These are phyloP conservation scores for Upupa epops DNA, from an alignment of 2,113 vertebrate species.

Conservation along the genomic window DNA sequence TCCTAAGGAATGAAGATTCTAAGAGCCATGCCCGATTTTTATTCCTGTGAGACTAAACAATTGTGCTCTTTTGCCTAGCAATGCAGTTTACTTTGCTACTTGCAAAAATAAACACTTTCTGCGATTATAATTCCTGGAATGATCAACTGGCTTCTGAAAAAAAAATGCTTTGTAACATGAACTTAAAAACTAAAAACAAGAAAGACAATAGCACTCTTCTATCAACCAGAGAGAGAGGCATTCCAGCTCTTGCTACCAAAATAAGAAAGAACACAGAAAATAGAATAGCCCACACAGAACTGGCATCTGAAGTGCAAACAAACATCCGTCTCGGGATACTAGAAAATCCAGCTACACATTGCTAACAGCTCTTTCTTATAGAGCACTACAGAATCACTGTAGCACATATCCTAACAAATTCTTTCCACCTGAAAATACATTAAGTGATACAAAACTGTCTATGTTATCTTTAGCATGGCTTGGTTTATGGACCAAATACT, in stretches of 20 bases:
- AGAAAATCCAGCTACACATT: not conserved
- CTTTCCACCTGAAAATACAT: not conserved
- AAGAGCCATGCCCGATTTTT: not conserved
- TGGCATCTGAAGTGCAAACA: not conserved
- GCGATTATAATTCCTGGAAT: not conserved
- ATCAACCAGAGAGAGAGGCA: not conserved
- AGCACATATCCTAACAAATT: not conserved
- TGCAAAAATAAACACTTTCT: not conserved
- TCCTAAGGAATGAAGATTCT: not conserved
- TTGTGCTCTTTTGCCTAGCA: not conserved
- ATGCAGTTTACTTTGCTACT: not conserved
- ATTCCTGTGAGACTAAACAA: not conserved
- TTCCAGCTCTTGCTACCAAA: not conserved
- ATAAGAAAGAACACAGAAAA: not conserved
- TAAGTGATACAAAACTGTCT: not conserved
- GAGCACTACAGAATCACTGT: not conserved
- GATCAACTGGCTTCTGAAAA: not conserved
- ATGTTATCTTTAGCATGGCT: not conserved
- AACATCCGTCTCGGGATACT: not conserved
- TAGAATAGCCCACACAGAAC: not conserved
- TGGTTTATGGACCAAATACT: not conserved
- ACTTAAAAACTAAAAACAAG: not conserved
- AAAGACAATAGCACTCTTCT: not conserved
- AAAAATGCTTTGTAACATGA: not conserved
- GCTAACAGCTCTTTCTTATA: not conserved